Evolutionary conservation across 2,797 vertebrate genomes (phyloP).

Genomic region (Sarcoramphus papa): DNA sequence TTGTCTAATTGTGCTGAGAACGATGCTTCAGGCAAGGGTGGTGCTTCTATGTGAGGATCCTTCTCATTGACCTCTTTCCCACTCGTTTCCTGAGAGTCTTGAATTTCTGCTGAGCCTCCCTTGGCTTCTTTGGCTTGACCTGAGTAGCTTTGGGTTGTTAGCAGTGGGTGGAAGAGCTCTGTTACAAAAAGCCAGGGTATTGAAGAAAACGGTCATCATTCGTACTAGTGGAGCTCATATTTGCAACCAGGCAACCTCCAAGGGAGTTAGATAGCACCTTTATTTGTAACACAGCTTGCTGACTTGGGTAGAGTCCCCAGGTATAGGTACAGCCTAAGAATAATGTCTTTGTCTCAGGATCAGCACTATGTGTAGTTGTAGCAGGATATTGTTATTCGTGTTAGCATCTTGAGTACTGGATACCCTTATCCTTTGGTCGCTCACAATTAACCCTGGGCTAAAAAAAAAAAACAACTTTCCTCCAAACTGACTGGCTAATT

Average conservation of each 20-base stretch:
- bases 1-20: not conserved
- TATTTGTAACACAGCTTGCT: not conserved
- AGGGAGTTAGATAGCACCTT: not conserved
- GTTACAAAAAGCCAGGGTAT: not conserved
- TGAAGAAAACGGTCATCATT: not conserved
- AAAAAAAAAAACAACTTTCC: not conserved
- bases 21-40: not conserved
- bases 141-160: not conserved
- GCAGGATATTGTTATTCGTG: not conserved
- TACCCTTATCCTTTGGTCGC: not conserved
- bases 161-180: not conserved
- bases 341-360: not conserved
- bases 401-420: not conserved
- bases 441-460: not conserved
- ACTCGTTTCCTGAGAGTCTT: not conserved
- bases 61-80: not conserved
- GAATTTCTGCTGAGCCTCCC: not conserved
- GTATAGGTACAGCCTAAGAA: not conserved
- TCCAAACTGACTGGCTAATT: not conserved
- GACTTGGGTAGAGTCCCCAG: not conserved
- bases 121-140: not conserved
- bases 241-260: not conserved
- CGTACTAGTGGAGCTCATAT: not conserved
- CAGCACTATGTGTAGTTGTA: not conserved
- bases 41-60: not conserved